Conservation (phyloP, 2,797 vertebrate genomes). For the Crotalus adamanteus region DNA sequence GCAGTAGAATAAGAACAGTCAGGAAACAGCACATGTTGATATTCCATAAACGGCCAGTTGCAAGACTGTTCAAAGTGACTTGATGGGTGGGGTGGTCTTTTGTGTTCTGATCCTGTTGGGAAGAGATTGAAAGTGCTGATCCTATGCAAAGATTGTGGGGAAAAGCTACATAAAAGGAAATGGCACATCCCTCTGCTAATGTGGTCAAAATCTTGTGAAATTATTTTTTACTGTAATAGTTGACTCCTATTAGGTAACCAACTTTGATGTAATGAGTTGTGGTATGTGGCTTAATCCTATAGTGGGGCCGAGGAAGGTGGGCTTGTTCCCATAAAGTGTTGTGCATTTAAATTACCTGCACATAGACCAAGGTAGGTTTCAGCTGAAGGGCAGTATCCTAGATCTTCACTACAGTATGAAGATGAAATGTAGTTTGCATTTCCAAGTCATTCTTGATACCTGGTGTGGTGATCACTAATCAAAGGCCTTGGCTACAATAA, state of each 20-base stretch:
- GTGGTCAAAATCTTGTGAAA: not conserved
- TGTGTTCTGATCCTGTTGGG: not conserved
- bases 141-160: not conserved
- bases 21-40: not conserved
- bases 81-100: not conserved
- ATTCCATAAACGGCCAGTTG: not conserved
- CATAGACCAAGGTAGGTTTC: not conserved
- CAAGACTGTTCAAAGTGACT: not conserved
- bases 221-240: not conserved
- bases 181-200: not conserved
- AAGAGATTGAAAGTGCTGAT: not conserved
- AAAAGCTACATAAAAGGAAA: not conserved
- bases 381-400: not conserved
- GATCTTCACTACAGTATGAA: not conserved
- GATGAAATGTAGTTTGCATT: not conserved
- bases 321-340: not conserved
- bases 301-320: not conserved
- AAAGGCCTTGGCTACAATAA: not conserved
- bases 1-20: not conserved
- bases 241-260: not conserved
- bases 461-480: not conserved
- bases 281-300: not conserved
- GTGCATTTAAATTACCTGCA: not conserved
- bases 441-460: not conserved
- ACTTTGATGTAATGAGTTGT: not conserved